phyloP scores from a whole-genome alignment of 2,888 invertebrate genomes.

The Campoplex capitator region DNA sequence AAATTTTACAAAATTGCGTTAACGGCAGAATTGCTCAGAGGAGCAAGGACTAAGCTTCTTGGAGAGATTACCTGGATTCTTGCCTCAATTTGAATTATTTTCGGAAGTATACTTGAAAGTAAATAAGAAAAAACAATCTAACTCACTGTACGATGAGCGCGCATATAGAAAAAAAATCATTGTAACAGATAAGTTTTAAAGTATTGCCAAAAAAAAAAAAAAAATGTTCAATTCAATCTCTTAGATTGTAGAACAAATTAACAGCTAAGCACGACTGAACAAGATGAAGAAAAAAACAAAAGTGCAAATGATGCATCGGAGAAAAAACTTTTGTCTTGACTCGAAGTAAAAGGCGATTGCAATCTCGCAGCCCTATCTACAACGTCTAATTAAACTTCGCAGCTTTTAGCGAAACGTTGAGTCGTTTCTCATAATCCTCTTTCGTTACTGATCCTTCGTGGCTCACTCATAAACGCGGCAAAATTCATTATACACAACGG shows the following conservation, averaged over 20 bases:
- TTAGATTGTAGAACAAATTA: not conserved
- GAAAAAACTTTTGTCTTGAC: not conserved
- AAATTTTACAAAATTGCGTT: slow-evolving; percentile 35
- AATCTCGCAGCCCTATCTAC: slow-evolving; percentile 14
- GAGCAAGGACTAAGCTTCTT: not conserved
- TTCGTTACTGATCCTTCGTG: not conserved
- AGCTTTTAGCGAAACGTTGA: slow-evolving; percentile 4
- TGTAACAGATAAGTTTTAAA: not conserved
- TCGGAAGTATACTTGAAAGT: not conserved
- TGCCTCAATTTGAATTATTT: not conserved
- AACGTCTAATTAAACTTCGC: slow-evolving; percentile 45
- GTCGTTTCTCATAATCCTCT: not conserved
- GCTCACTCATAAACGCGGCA: not conserved
- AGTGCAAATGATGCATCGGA: not conserved
- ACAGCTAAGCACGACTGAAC: not conserved
- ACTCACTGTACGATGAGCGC: not conserved
- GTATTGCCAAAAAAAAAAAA: not conserved
- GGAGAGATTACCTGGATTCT: slow-evolving; percentile 4
- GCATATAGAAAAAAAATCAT: not conserved
- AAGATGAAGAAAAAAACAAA: not conserved
- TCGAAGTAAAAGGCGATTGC: slow-evolving; percentile 14
- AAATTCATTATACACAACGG: slow-evolving; percentile 22
- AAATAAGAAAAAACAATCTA: not conserved
- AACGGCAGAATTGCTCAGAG: slow-evolving; percentile 38
- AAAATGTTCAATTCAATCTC: not conserved